Base-by-base conservation (phyloP, 2,113 vertebrate species). In the Rhombomys opimus region DNA sequence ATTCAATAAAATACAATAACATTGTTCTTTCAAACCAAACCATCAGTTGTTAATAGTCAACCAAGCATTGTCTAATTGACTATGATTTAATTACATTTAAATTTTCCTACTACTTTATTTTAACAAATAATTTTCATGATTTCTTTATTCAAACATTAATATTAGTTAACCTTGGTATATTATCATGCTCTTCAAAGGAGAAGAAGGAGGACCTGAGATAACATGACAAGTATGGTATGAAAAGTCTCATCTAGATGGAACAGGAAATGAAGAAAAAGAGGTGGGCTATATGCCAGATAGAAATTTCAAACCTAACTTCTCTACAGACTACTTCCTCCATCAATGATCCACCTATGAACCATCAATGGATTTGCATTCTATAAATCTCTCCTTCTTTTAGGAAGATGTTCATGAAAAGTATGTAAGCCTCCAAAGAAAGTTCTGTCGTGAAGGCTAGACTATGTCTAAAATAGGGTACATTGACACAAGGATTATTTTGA, bases 91-190 rank as follows among this genome's bases (percentile, higher is more conserved):
- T 85, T 17, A 86, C 4, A 75, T 30, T 85, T 89, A 63, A n/a
- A 67, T 52, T 68, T 59, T 93, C 91, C 61, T 80, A 54, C 57
- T 80, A 65, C 8, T 7, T 50, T 22, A 41, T 93, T 89, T 87
- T 95, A 94, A 59, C 77, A 82, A 95, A 93, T 93, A 41, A 38
- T 80, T 70, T 90, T 80, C 7, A 76, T 78, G 57, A 50, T 87
- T 97, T 95, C 63, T 70, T 81, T 59, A 87, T 54, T 59, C 86
- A 84, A 93, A 84, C 14, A 61, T 91, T 90, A 81, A 50, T 61
- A 54, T 90, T 84, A 72, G 57, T 38, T 65, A 52, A 30, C 65
- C 18, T 78, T 67, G 41, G 59, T 23, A 27, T 80, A 20, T 57
- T 38, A 30, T 41, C 25, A 70, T 68, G 68, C 15, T 57, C n/a